Evolutionary conservation across 2,797 vertebrate genomes (phyloP).

Genomic region (Phalloptychus januarius): DNA sequence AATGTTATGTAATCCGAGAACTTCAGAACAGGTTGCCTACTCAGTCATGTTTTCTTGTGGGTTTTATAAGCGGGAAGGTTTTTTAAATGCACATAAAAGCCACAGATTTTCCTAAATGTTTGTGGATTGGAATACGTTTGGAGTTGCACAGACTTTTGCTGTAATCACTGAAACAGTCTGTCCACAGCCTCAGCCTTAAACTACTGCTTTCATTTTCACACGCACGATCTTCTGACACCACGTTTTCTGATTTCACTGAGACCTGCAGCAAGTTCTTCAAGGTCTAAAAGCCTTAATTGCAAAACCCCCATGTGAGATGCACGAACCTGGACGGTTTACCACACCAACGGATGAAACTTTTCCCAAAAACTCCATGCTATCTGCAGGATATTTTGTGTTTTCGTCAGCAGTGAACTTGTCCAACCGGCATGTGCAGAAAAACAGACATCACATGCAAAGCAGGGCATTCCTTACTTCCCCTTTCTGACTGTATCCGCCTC

Average conservation of each 20-base stretch:
- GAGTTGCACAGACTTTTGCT: background rate
- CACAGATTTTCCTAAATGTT: background rate
- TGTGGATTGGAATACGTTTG: background rate
- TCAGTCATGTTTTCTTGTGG: background rate
- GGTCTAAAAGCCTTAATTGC: slow-evolving; percentile 12
- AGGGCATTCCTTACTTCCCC: slow-evolving; percentile 72
- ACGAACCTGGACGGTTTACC: slow-evolving; percentile 7
- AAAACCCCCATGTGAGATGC: background rate
- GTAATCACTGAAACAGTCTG: background rate
- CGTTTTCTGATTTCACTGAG: background rate
- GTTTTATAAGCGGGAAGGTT: background rate
- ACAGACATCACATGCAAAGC: slow-evolving; percentile 35
- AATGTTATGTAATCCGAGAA: background rate
- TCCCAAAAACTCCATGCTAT: slow-evolving; percentile 46
- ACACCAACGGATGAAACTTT: slow-evolving; percentile 13
- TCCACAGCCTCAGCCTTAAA: slow-evolving; percentile 1
- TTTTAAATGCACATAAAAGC: background rate
- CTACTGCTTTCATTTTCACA: background rate
- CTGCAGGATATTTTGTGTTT: slow-evolving; percentile 37
- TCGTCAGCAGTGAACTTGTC: slow-evolving; percentile 40
- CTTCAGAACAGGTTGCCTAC: background rate
- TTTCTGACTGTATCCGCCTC: slow-evolving; percentile 51
- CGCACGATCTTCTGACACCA: slow-evolving; percentile 29
- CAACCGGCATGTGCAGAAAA: slow-evolving; percentile 17
- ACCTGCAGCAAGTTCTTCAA: background rate